Percentiles rank a stretch among this genome's conserved stretches.
Conservation (phyloP, 2,797 vertebrate species). For the Sylvia borin region DNA sequence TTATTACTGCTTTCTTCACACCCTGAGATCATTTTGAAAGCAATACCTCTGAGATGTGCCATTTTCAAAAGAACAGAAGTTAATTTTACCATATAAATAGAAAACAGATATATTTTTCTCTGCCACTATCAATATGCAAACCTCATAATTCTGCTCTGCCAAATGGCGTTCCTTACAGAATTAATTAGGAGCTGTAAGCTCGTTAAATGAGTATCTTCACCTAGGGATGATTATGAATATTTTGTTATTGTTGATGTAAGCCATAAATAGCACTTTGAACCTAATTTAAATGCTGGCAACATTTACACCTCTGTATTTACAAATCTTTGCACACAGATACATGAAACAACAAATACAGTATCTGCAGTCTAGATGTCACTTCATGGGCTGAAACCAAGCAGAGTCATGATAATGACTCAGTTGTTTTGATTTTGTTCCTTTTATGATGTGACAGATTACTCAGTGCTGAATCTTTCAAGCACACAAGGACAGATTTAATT, state of each 20-base stretch:
- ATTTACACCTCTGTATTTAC: constrained; percentile 49
- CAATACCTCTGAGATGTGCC: constrained; percentile 75
- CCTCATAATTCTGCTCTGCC: constrained; percentile 72
- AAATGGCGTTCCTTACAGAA: constrained; percentile 70
- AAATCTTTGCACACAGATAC: constrained; percentile 40
- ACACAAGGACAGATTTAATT: neutral
- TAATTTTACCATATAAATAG: constrained; percentile 66
- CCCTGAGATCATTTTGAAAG: constrained; percentile 76
- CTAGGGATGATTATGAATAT: constrained; percentile 62
- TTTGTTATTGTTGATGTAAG: constrained; percentile 49
- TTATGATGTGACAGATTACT: constrained; percentile 12
- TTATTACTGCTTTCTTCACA: constrained; percentile 79
- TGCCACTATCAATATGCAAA: constrained; percentile 72
- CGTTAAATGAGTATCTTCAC: constrained; percentile 69
- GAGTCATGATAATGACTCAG: constrained; percentile 15
- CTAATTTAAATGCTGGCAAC: constrained; percentile 65
- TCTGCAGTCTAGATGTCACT: neutral
- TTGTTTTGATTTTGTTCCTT: constrained; percentile 13
- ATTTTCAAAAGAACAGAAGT: constrained; percentile 72
- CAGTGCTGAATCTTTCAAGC: neutral
- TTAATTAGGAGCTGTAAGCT: constrained; percentile 76
- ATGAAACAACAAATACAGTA: constrained; percentile 20
- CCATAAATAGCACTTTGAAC: constrained; percentile 57
- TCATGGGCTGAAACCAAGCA: constrained; percentile 17
- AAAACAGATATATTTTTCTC: constrained; percentile 70